Evolutionary conservation across 2,113 vertebrate genomes (phyloP), one percentile per base, ranked within the genome.

Genomic region (Gila orcuttii): DNA sequence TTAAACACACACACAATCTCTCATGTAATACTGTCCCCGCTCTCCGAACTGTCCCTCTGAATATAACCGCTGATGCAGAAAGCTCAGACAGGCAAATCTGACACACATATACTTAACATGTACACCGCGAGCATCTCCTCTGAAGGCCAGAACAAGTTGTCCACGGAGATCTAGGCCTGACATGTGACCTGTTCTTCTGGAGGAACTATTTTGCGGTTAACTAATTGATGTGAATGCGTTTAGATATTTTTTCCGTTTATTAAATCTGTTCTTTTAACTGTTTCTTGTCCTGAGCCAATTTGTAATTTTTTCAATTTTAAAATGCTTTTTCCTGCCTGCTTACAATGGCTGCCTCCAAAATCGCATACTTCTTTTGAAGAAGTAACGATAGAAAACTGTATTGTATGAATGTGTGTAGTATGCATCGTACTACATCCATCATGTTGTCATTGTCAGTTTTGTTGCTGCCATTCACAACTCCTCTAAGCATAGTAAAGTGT

Each of bases 41-140:
- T 88, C 90, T 52, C 33, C 25, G 8, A 55, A 90, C 93, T 96
- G 95, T 96, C 96, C 94, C 93, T 93, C 92, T 92, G 92, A 94
- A 95, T 96, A 94, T 94, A 88, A 92, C 92, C 92, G 91, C 94
- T 95, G 93, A 95, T 94, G 87, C 76, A 89, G 92, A 91, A 94
- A 93, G 93, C 93, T 92, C 92, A 42, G 90, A 91, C 90, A 92
- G 86, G 92, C 87, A 94, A 94, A 94, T 95, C 91, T 95, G 89
- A 89, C 81, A 59, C 84, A 79, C 76, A 85, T 89, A 94, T 59
- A 36, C 45, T 82, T 69, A 45, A 82, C 75, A 75, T 64, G 59
- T 55, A 3, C 23, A 19, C 84, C 42, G 60, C 62, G 31, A 62
- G 79, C 74, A 42, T 50, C 80, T 52, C 74, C 10, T 5, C 62